phyloP scores from a whole-genome alignment of 53 echinoderm and acorn worm species.

The Hippasteria phrygiana region DNA sequence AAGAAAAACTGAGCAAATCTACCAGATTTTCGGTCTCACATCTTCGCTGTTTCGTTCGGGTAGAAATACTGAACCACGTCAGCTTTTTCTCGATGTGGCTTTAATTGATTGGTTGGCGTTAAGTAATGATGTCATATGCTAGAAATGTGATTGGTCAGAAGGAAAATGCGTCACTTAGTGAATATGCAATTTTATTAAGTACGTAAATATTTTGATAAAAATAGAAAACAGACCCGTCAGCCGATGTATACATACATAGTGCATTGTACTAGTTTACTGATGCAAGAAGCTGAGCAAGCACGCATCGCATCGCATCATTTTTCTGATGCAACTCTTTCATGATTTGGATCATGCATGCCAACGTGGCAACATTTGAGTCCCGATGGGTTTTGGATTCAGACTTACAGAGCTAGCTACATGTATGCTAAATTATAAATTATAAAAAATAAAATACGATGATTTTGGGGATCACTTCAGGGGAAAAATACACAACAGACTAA shows the following conservation, averaged over 20 bases:
- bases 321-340: slow-evolving; percentile 24
- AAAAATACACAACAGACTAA: too few relatives aligned
- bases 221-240: not conserved
- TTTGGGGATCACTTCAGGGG: too few relatives aligned
- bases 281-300: not conserved
- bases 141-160: slow-evolving; percentile 17
- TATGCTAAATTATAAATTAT: too few relatives aligned
- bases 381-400: not conserved
- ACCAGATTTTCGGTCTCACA: slow-evolving; percentile 14
- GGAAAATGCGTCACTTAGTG: slow-evolving; percentile 21
- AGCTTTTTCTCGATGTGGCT: slow-evolving; percentile 49
- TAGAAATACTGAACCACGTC: slow-evolving; percentile 59
- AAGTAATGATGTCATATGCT: slow-evolving; percentile 35
- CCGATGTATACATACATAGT: too few relatives aligned
- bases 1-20: slow-evolving; percentile 25
- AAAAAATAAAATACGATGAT: too few relatives aligned
- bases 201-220: slow-evolving; percentile 12
- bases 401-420: too few relatives aligned
- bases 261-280: not conserved
- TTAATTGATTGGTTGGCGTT: slow-evolving; percentile 35
- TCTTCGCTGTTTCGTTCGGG: slow-evolving; percentile 7
- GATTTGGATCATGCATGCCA: slow-evolving; percentile 17
- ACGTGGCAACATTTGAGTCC: slow-evolving; percentile 4
- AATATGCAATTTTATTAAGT: slow-evolving; percentile 13
- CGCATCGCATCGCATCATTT: not conserved